Base-by-base conservation (phyloP, 2,888 invertebrate species). In the Notocelia uddmanniana region DNA sequence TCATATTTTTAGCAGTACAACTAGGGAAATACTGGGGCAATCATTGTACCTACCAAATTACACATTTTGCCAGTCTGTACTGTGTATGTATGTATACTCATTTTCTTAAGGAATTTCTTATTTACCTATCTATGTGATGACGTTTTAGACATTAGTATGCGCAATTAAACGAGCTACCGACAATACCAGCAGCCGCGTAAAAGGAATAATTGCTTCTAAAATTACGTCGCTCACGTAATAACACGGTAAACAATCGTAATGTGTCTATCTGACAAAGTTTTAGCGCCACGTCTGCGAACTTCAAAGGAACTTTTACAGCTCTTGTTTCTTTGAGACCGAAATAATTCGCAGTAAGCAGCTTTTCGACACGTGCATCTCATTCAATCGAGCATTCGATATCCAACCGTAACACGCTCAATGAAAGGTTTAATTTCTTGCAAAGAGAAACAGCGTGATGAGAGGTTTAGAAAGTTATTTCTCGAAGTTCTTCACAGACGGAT, bases 251-350 rank as follows among this genome's bases (percentile, higher is more conserved):
- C 64, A 58, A 52, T 58, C 45, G 64, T 50, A 58, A 37, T 63
- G 63, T 15, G 52, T 64, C 26, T 64, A 41, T 52, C 66, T 26
- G 31, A 66, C 71, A 11, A 45, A 52, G 54, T 34, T 66, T 62
- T 69, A 62, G n/a, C 63, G 6, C 58, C 5, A 18, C 57, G 59
- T 52, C 66, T 64, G 41, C 18, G 5, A 31, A 72, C 72, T 72
- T 72, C 72, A 72, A 72, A 72, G 67, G 26, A 68, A 67, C 45
- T 66, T 71, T 64, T 59, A 66, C 41, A 50, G 41, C 26, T 59
- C 48, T 45, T 10, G 48, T 9, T 45, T 60, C 48, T 72, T 67
- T 72, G 72, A 68, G 41, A 52, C 15, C n/a, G 54, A 54, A 52
- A 63, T 69, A 69, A 66, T 60, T 34, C 23, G 10, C 6, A 3